Base-by-base conservation (phyloP, 2,113 vertebrate species). In the Corythaixoides concolor region DNA sequence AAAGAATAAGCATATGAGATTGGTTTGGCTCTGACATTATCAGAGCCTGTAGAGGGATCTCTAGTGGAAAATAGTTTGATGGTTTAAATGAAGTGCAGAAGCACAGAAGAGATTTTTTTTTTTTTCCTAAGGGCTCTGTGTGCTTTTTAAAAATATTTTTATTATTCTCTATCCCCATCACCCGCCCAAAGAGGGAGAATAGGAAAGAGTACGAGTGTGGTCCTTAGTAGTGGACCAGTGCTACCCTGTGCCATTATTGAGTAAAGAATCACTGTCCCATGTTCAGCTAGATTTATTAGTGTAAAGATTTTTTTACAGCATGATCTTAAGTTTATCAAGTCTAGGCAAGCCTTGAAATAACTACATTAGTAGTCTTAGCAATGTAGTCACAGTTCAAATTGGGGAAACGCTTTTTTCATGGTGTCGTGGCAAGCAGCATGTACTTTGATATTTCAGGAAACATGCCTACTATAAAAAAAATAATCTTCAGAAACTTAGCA, bases 351-450 rank as follows among this genome's bases (percentile, higher is more conserved):
- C 43, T 83, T 80, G 49, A 83, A 79, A 41, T 60, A 56, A 64
- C 62, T 64, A 14, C 2, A 3, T 27, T 53, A 64, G 26, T 60
- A 56, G 45, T 20, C 55, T 62, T 59, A 87, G 68, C 68, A 84
- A 20, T 32, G 28, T 18, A 80, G 68, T 58, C 84, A 83, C 26
- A 81, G 64, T 59, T 75, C 26, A 84, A 53, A 81, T n/a, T 27
- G 8, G 45, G 26, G 23, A 16, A 95, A 64, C 0, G 0, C 5
- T 0, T 8, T 59, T 78, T 86, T 89, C 63, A 74, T 11, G 55
- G 17, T 27, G 53, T 22, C 2, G 4, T 84, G 11, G 24, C 0
- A 0, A 94, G 64, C 41, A 84, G 55, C 17, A 49, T 0, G 0
- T n/a, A 68, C 26, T 78, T 79, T 11, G 1, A 56, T 49, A 94